Evolutionary conservation across 2,888 invertebrate species (phyloP).

Genomic region (Cheilosia pagana): DNA sequence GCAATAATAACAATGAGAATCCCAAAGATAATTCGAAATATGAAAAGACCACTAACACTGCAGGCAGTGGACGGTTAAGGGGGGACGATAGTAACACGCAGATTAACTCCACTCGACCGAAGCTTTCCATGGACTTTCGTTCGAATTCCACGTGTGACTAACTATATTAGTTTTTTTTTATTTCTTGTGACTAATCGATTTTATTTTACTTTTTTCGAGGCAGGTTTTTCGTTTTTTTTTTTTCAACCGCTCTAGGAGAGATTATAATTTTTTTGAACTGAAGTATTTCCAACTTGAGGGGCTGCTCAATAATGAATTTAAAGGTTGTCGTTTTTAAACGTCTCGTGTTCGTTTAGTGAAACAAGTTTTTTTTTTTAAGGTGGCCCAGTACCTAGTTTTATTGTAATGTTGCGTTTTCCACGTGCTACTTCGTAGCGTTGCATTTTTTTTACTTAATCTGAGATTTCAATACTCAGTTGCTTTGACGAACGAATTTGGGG

Average conservation of each 20-base stretch:
- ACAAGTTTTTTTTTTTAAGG: constrained; percentile 6
- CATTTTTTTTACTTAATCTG: background rate
- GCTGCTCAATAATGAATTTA: constrained; percentile 3
- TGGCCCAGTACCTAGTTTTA: constrained; percentile 1
- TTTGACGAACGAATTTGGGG: no score
- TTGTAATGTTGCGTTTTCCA: background rate
- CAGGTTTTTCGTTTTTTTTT: constrained; percentile 38
- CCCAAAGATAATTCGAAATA: constrained; percentile 56
- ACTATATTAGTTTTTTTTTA: constrained; percentile 35
- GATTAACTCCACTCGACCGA: constrained; percentile 61
- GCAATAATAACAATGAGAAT: constrained; percentile 57
- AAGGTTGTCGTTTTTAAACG: background rate
- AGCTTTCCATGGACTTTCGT: constrained; percentile 78
- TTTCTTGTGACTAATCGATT: constrained; percentile 54
- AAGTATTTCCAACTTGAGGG: constrained; percentile 1
- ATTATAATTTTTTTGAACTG: background rate
- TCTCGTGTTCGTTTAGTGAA: background rate
- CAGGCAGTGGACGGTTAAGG: constrained; percentile 59
- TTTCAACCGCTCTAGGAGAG: background rate
- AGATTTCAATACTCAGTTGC: background rate
- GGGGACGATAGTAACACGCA: constrained; percentile 48
- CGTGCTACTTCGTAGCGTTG: background rate
- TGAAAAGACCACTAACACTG: constrained; percentile 48
- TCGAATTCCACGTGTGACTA: constrained; percentile 80
- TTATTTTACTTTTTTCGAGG: constrained; percentile 39